Percentiles rank a stretch among this genome's conserved stretches.
Evolutionary conservation across 2,888 invertebrate species (phyloP).

Genomic region (Hydroisotoma schaefferi): DNA sequence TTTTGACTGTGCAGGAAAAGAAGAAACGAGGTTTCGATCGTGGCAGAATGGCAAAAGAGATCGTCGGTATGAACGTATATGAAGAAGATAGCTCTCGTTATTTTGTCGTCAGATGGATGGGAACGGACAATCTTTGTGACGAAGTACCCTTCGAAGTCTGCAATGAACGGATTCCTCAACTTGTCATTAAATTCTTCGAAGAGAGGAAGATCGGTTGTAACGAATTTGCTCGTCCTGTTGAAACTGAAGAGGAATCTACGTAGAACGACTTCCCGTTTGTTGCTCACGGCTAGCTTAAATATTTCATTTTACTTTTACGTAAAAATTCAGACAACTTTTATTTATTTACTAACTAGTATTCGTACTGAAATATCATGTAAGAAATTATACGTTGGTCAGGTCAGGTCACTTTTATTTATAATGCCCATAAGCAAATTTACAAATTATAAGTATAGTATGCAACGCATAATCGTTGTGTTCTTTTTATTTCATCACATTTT

Average conservation of each 20-base stretch:
- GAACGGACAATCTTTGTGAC: neutral
- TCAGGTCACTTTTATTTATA: too few species aligned
- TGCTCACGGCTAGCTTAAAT: too few species aligned
- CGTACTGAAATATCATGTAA: neutral
- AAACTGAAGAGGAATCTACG: too few species aligned
- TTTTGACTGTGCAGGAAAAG: too few species aligned
- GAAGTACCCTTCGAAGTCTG: neutral
- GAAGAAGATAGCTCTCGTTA: neutral
- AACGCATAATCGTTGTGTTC: neutral
- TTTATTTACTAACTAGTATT: neutral
- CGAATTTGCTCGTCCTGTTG: too few species aligned
- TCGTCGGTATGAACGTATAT: neutral
- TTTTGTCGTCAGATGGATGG: neutral
- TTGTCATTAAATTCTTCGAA: constrained; percentile 11
- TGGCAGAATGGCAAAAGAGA: neutral
- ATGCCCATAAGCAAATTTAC: too few species aligned
- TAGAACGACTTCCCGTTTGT: too few species aligned
- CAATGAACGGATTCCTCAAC: constrained; percentile 6
- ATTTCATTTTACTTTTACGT: too few species aligned
- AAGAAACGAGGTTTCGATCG: constrained; percentile 9
- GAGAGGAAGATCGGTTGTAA: constrained; percentile 2
- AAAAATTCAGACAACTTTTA: too few species aligned
- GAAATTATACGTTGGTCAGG: too few species aligned
- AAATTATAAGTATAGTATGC: too few species aligned
- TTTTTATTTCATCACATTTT: constrained; percentile 56